These are phyloP conservation scores for Lasioglossum leucozonium DNA, from an alignment of 2,888 invertebrate genomes.

Conservation along the genomic window DNA sequence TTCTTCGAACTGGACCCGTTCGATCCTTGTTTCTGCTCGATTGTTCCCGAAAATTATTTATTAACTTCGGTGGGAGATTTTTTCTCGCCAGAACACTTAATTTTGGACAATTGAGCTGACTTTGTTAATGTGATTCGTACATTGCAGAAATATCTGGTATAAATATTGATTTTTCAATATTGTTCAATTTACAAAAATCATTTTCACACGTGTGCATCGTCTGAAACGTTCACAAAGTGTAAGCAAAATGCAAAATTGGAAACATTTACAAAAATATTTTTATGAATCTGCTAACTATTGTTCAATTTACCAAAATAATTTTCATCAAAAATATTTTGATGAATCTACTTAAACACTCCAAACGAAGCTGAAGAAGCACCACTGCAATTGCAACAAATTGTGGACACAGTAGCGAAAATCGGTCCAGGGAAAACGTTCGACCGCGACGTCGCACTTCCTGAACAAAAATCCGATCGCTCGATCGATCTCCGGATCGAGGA, in stretches of 20 bases:
- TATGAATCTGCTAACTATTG: no score
- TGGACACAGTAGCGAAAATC: not conserved
- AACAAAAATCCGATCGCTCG: not conserved
- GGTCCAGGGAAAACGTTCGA: not conserved
- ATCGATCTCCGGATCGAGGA: slow-evolving; percentile 16
- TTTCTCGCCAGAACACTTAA: not conserved
- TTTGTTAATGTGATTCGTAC: not conserved
- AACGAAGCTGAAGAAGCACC: not conserved
- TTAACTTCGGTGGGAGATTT: not conserved
- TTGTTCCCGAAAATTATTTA: not conserved
- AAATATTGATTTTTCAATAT: not conserved
- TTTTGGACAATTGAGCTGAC: no score
- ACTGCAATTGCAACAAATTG: not conserved
- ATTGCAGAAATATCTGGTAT: not conserved
- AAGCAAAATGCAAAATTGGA: no score
- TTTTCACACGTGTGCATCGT: not conserved
- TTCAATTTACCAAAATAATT: no score
- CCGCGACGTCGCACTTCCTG: not conserved
- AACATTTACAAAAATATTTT: no score
- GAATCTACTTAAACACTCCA: not conserved
- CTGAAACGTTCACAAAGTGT: not conserved
- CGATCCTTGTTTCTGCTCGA: not conserved
- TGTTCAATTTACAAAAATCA: not conserved
- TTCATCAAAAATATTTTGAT: not conserved
- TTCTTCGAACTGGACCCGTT: not conserved